These are phyloP conservation scores for Nesometra sesokonis DNA, from an alignment of 35 echinoderm and acorn worm genomes.

Conservation along the genomic window DNA sequence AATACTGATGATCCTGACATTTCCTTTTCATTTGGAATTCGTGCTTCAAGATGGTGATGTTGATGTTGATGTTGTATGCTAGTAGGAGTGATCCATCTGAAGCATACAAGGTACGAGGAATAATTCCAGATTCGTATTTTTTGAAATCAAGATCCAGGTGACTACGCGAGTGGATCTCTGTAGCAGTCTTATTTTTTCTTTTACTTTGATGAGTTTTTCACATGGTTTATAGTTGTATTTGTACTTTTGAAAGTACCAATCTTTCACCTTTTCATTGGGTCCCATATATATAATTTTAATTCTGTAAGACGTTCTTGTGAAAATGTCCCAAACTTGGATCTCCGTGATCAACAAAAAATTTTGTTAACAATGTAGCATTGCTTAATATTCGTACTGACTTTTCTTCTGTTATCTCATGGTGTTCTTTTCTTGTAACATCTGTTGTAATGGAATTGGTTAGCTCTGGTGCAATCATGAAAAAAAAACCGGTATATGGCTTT, in stretches of 20 bases:
- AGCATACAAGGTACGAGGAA: neutral
- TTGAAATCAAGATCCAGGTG: slow-evolving; percentile 8
- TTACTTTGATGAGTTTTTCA: slow-evolving; percentile 9
- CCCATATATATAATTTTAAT: neutral
- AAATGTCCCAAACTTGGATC: neutral
- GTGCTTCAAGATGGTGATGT: slow-evolving; percentile 6
- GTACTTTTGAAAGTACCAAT: slow-evolving; percentile 2
- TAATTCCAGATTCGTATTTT: slow-evolving; percentile 3
- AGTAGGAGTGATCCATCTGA: neutral
- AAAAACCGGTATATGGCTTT: no score
- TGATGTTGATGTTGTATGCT: neutral
- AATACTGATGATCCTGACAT: neutral
- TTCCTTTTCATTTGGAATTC: neutral
- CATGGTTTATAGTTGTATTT: neutral
- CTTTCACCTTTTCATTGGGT: slow-evolving; percentile 8
- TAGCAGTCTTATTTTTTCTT: neutral
- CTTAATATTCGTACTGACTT: neutral
- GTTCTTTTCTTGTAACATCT: neutral
- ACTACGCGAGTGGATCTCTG: neutral
- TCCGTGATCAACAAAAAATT: neutral
- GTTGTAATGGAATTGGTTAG: neutral
- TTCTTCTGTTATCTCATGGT: neutral
- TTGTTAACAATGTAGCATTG: neutral
- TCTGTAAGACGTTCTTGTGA: neutral
- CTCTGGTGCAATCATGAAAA: neutral